Percentiles rank a stretch among this genome's conserved stretches.
These are phyloP conservation scores for Drosophila neotestacea DNA, from an alignment of 2,888 invertebrate species.

Conservation along the genomic window DNA sequence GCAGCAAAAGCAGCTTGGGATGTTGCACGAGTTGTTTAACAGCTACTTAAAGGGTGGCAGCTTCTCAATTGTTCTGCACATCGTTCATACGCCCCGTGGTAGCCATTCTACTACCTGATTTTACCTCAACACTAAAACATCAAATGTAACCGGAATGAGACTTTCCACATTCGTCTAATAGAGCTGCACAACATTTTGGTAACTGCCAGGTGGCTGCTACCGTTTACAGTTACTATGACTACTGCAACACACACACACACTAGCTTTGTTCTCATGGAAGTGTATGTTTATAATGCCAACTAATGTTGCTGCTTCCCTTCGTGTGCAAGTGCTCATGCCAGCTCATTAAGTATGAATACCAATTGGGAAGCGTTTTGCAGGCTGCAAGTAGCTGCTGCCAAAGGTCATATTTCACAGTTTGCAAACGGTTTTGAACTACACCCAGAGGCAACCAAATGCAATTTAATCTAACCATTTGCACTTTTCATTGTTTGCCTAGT, in stretches of 20 bases:
- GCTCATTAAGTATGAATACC: conserved; percentile 68
- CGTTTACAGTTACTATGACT: conserved; percentile 25
- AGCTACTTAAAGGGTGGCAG: conserved; percentile 62
- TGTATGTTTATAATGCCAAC: conserved; percentile 34
- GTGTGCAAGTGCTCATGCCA: conserved; percentile 37
- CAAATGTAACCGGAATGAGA: conserved; percentile 22
- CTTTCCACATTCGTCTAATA: conserved; percentile 43
- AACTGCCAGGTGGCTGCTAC: conserved; percentile 11
- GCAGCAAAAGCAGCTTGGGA: conserved; percentile 41
- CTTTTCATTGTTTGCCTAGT: conserved; percentile 47
- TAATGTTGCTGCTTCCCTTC: conserved; percentile 48
- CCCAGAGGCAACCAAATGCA: conserved; percentile 32
- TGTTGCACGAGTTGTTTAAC: conserved; percentile 66
- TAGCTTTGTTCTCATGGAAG: conserved; percentile 8
- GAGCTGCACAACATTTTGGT: conserved; percentile 49
- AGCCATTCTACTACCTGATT: conserved; percentile 3
- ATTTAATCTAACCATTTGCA: conserved; percentile 36
- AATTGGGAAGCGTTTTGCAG: conserved; percentile 45
- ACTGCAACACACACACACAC: conserved; percentile 3
- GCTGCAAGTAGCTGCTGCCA: conserved; percentile 14
- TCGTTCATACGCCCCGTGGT: conserved; percentile 62
- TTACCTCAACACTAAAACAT: background rate
- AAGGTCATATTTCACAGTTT: conserved; percentile 27
- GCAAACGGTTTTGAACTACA: conserved; percentile 35
- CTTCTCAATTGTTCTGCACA: conserved; percentile 59